A percentile compares a stretch with the other conserved stretches of the same genome.
Evolutionary conservation across 2,888 invertebrate genomes (phyloP).

Genomic region (Drosophila mettleri): DNA sequence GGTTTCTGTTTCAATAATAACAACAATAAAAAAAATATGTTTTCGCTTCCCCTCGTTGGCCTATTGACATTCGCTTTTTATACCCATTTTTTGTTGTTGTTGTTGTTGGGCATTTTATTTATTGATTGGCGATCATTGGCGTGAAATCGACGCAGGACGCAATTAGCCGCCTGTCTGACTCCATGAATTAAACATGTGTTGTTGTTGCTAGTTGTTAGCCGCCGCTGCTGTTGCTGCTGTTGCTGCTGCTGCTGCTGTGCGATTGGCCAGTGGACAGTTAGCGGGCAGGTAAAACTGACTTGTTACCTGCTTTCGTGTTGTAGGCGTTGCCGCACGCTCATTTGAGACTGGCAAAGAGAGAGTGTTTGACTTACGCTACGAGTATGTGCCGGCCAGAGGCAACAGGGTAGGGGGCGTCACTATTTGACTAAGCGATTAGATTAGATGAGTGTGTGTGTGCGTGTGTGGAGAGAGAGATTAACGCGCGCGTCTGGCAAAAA

Average conservation of each 20-base stretch:
- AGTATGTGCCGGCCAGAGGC: slow-evolving; percentile 10
- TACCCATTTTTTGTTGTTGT: not conserved
- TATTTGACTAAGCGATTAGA: slow-evolving; percentile 75
- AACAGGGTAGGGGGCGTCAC: slow-evolving; percentile 44
- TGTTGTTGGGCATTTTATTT: slow-evolving; percentile 57
- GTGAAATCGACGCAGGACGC: slow-evolving; percentile 69
- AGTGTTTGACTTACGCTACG: not conserved
- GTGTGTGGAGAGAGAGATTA: slow-evolving; percentile 42
- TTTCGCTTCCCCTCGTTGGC: slow-evolving; percentile 42
- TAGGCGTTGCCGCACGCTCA: slow-evolving; percentile 53
- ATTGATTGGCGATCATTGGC: slow-evolving; percentile 75
- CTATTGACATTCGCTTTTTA: slow-evolving; percentile 40
- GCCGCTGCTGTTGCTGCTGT: slow-evolving; percentile 18
- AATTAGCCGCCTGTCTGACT: slow-evolving; percentile 60
- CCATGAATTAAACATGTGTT: slow-evolving; percentile 60
- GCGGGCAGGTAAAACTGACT: slow-evolving; percentile 45
- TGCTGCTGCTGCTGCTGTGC: slow-evolving; percentile 40
- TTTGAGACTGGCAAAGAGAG: slow-evolving; percentile 6
- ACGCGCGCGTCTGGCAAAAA: slow-evolving; percentile 36
- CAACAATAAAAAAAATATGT: slow-evolving; percentile 59
- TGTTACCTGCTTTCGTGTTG: slow-evolving; percentile 42
- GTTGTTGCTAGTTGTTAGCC: slow-evolving; percentile 21
- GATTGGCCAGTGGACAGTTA: slow-evolving; percentile 51
- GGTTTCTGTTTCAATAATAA: slow-evolving; percentile 63
- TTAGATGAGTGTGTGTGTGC: slow-evolving; percentile 45